Evolutionary conservation across 2,113 vertebrate species (phyloP).

Genomic region (Tachycineta bicolor): DNA sequence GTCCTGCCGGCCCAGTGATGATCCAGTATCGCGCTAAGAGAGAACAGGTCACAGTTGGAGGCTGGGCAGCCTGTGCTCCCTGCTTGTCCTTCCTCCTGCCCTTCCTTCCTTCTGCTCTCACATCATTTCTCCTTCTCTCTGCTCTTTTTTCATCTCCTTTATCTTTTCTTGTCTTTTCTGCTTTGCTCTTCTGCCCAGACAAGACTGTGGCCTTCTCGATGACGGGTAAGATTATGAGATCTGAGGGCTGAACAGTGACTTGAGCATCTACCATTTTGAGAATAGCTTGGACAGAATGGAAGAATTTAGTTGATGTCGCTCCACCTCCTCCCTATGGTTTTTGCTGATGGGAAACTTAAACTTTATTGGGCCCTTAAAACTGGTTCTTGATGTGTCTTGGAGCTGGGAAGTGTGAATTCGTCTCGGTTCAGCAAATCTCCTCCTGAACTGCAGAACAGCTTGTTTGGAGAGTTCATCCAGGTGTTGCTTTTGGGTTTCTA

Average conservation of each 20-base stretch:
- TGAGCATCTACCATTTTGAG: not conserved
- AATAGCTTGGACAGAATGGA: not conserved
- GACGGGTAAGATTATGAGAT: conserved; percentile 78
- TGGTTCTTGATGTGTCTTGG: not conserved
- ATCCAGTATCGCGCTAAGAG: conserved; percentile 75
- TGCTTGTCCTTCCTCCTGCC: not conserved
- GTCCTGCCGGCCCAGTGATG: conserved; percentile 64
- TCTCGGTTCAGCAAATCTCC: not conserved
- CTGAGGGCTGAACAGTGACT: conserved; percentile 59
- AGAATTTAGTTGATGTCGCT: not conserved
- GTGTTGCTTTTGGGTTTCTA: not conserved
- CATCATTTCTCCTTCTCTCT: not conserved
- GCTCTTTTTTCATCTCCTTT: not conserved
- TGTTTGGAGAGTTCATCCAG: not conserved
- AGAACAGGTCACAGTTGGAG: conserved; percentile 60
- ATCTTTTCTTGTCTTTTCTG: conserved; percentile 8
- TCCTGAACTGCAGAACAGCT: not conserved
- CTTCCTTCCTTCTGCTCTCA: not conserved
- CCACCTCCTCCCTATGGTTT: not conserved
- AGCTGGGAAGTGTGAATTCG: not conserved
- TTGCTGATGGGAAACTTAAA: not conserved
- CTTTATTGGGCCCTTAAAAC: not conserved
- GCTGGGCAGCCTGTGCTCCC: conserved; percentile 55
- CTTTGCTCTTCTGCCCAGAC: conserved; percentile 65
- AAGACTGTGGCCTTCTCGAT: conserved; percentile 66